Evolutionary conservation across 2,113 vertebrate genomes (phyloP), one percentile per base, ranked within the genome.

Genomic region (Apteryx owenii): DNA sequence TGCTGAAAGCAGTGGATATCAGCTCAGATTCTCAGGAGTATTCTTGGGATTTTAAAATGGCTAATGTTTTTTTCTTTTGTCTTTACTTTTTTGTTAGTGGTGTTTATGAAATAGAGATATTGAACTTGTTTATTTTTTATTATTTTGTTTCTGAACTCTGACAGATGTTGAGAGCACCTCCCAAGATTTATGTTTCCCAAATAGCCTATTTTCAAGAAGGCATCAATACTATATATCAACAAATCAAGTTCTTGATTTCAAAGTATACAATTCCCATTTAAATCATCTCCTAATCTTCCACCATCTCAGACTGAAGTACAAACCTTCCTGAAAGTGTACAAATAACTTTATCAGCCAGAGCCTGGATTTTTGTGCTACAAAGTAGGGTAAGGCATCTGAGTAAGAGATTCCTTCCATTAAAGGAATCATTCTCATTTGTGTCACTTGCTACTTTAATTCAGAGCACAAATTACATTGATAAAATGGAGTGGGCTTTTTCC

Each of bases 81-180:
- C 44, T 21, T 3, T 0, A 2, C 1, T 17, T 7, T 26, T 28
- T 65, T 42, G 28, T 53, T 1, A 48, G 12, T 36, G 4, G 56
- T 92, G 25, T 16, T 87, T 91, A 44, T n/a, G 19, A 81, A 36
- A 13, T 48, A 44, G 40, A 82, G 40, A 10, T 79, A 14, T 40
- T 70, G 11, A 84, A 22, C 7, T 76, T 81, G 19, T 79, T 56
- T 75, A 81, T 8, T 9, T n/a, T 85, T 85, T 60, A 18, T 85
- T 92, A 19, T 29, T 83, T 19, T 61, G 2, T 40, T 89, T 90
- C 23, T 87, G 48, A 79, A 20, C 21, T 69, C 33, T 85, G n/a
- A 15, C 77, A 83, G 58, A 20, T 61, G 28, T 0, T 80, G 70
- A 76, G 44, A 85, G 6, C 40, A 21, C 88, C 36, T 95, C 54